Evolutionary conservation across 2,797 vertebrate species (phyloP).

Genomic region (Acanthurus leucopareius): DNA sequence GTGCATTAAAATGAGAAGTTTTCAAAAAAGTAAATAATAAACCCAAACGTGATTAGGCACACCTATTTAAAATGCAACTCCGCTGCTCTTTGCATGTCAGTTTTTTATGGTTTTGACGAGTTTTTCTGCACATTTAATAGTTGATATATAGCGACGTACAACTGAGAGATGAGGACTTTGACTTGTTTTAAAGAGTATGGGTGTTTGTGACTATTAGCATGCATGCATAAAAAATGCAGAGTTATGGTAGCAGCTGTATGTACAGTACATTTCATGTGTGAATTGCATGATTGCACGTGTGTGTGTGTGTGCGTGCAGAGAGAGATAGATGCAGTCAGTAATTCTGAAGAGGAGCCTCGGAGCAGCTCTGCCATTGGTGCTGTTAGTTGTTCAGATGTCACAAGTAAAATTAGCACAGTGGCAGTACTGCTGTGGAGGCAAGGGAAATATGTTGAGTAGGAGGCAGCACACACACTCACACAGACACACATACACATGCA

Average conservation of each 20-base stretch:
- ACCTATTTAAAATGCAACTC: constrained; percentile 6
- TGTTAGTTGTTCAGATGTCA: constrained; percentile 54
- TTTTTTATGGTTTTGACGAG: not conserved
- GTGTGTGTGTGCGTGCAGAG: not conserved
- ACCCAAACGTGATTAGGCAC: not conserved
- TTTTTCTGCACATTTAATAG: not conserved
- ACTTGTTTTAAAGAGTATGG: not conserved
- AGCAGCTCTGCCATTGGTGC: constrained; percentile 42
- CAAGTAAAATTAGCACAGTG: constrained; percentile 62
- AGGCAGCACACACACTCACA: constrained; percentile 25
- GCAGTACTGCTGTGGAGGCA: constrained; percentile 40
- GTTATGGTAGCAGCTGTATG: not conserved
- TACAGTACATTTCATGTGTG: not conserved
- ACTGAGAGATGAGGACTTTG: not conserved
- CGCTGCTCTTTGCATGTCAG: too few species aligned
- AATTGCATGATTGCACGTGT: not conserved
- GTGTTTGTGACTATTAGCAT: not conserved
- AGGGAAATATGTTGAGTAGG: constrained; percentile 70
- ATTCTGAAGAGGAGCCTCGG: constrained; percentile 46
- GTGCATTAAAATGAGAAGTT: constrained; percentile 8
- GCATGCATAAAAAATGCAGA: constrained; percentile 4
- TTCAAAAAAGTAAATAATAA: not conserved
- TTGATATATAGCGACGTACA: not conserved
- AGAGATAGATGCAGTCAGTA: constrained; percentile 23
- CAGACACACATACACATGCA: not conserved